These are phyloP conservation scores for Clarias laeviceps DNA, from an alignment of 2,797 vertebrate genomes.

Conservation along the genomic window DNA sequence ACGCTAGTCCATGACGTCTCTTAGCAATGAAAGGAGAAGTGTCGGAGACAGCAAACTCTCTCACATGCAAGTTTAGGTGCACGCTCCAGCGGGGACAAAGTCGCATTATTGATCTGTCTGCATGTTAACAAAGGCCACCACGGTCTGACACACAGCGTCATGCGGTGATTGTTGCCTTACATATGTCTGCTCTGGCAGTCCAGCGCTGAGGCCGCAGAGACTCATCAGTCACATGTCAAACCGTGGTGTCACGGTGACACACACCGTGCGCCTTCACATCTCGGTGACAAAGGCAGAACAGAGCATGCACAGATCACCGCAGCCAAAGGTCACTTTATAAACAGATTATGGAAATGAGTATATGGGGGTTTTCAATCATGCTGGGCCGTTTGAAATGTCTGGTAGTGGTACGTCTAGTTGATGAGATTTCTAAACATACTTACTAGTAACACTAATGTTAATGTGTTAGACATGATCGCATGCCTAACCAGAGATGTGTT, in stretches of 20 bases:
- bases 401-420: background rate
- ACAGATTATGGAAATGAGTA: conserved; percentile 35
- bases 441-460: background rate
- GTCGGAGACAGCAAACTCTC: background rate
- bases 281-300: conserved; percentile 46
- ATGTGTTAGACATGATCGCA: background rate
- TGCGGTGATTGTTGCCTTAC: conserved; percentile 63
- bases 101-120: conserved; percentile 32
- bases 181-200: conserved; percentile 61
- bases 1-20: background rate
- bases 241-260: conserved; percentile 54
- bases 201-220: conserved; percentile 62
- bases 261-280: conserved; percentile 49
- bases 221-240: conserved; percentile 75
- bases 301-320: conserved; percentile 18
- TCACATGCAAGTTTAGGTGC: background rate
- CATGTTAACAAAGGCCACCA: conserved; percentile 48
- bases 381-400: conserved; percentile 5
- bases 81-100: conserved; percentile 16
- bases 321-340: conserved; percentile 31
- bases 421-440: background rate
- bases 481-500: background rate
- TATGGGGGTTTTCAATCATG: background rate
- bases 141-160: conserved; percentile 52
- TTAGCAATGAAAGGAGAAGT: background rate